A percentile compares a stretch with the other conserved stretches of the same genome.
Evolutionary conservation across 2,888 invertebrate genomes (phyloP).

Genomic region (Acanthosoma haemorrhoidale): DNA sequence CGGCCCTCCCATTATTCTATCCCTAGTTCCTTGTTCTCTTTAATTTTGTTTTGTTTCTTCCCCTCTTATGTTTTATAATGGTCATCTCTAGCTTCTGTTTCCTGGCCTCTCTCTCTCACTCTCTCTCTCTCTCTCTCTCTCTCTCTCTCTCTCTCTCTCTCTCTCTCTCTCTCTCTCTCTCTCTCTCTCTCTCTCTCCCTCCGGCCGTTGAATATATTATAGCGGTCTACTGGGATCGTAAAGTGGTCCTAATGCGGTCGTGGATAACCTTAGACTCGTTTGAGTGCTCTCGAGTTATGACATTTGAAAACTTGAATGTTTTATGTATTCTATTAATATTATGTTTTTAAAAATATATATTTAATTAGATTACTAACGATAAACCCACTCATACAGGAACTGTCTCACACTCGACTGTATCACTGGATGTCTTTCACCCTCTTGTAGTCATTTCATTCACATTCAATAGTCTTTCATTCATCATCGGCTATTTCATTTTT

Average conservation of each 20-base stretch:
- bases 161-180: background rate
- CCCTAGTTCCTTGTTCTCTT: background rate
- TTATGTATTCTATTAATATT: too few species aligned
- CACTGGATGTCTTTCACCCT: too few species aligned
- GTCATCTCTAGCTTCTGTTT: background rate
- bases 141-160: background rate
- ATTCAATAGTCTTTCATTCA: too few species aligned
- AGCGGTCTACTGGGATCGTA: background rate
- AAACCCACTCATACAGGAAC: too few species aligned
- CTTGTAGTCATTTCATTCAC: too few species aligned
- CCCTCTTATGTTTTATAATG: background rate
- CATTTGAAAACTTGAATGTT: too few species aligned
- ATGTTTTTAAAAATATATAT: too few species aligned
- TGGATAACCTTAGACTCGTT: background rate
- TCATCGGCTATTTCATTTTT: too few species aligned
- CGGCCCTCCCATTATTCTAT: background rate
- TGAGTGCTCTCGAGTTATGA: background rate
- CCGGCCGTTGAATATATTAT: too few species aligned
- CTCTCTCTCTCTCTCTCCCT: background rate
- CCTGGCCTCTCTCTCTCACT: background rate
- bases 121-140: background rate
- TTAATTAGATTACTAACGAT: too few species aligned
- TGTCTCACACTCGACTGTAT: too few species aligned
- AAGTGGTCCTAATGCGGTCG: background rate
- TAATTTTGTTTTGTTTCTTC: background rate